Percentiles rank a stretch among this genome's conserved stretches.
These are phyloP conservation scores for Emmelina monodactyla DNA, from an alignment of 2,888 invertebrate species.

Conservation along the genomic window DNA sequence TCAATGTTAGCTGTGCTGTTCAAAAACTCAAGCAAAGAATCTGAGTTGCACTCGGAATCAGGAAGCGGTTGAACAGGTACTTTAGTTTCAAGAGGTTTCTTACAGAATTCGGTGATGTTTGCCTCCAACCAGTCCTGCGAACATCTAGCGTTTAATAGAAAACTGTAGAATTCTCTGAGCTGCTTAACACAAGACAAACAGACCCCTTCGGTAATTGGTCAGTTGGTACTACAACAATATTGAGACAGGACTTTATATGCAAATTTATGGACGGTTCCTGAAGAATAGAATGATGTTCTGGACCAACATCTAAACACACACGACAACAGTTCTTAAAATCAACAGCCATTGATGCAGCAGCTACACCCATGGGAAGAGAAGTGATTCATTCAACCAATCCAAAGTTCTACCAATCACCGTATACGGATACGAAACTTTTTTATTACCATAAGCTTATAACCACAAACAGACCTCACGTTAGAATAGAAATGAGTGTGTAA, in stretches of 20 bases:
- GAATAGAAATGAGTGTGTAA: too few species aligned
- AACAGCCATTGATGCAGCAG: constrained; percentile 43
- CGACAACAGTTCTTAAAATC: constrained; percentile 42
- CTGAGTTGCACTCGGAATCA: constrained; percentile 56
- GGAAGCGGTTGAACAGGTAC: constrained; percentile 46
- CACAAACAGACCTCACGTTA: too few species aligned
- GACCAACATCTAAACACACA: constrained; percentile 44
- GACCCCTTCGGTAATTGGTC: constrained; percentile 46
- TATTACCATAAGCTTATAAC: too few species aligned
- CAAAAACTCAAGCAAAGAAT: constrained; percentile 52
- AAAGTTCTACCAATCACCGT: too few species aligned
- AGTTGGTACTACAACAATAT: constrained; percentile 29
- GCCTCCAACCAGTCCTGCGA: constrained; percentile 56
- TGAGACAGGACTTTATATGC: constrained; percentile 48
- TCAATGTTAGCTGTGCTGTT: constrained; percentile 56
- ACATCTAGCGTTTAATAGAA: constrained; percentile 49
- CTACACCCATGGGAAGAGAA: too few species aligned
- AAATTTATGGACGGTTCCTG: constrained; percentile 40
- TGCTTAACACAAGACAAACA: constrained; percentile 46
- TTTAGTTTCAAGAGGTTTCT: constrained; percentile 36
- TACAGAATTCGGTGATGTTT: constrained; percentile 32
- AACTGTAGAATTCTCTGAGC: constrained; percentile 48
- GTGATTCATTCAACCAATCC: too few species aligned
- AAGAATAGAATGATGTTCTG: constrained; percentile 41
- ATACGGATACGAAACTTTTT: too few species aligned